Evolutionary conservation across 2,888 invertebrate species (phyloP), one percentile per base, ranked within the genome.

Genomic region (Operophtera brumata): DNA sequence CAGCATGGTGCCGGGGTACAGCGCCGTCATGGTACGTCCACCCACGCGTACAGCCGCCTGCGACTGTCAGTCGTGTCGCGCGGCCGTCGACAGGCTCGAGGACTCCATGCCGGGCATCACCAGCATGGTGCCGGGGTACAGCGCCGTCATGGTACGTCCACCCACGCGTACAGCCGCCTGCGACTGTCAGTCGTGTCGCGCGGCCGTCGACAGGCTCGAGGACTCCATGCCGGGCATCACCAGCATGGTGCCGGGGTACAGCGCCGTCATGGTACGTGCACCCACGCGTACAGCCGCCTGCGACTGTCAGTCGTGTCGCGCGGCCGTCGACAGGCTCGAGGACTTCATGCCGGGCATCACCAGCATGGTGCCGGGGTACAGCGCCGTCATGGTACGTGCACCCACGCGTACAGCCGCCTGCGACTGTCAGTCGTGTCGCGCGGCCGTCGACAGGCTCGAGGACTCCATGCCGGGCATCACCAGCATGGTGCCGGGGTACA

Each of bases 51-150:
- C 4, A 20, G 4, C 20, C 20, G 20, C 2, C 20, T 20, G n/a
- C n/a, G n/a, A n/a, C n/a, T 92, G 92, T 65, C 72, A 70, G 41
- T 84, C 87, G 65, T 92, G 92, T 78, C 85, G 88, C 69, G 70
- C 66, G 30, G 86, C 88, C 36, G 81, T 89, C 49, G 66, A 71
- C 61, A 77, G 75, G 54, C 75, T 91, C 8, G 91, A 91, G 62
- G 74, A 78, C 66, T 75, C 79, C 53, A 84, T 85, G 84, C 90
- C 90, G 20, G 91, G 89, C 54, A 80, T 90, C 62, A 80, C 88
- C 11, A 69, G 59, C 67, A 80, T 87, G 69, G 81, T 90, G 66
- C 90, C 91, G 6, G 86, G 85, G 0, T 85, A 78, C 65, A 78
- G 62, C 61, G 68, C 69, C 0, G 20, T 47, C 44, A 41, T 66